Conservation (phyloP, 2,888 invertebrate genomes). For the Drosophila suboccidentalis region DNA sequence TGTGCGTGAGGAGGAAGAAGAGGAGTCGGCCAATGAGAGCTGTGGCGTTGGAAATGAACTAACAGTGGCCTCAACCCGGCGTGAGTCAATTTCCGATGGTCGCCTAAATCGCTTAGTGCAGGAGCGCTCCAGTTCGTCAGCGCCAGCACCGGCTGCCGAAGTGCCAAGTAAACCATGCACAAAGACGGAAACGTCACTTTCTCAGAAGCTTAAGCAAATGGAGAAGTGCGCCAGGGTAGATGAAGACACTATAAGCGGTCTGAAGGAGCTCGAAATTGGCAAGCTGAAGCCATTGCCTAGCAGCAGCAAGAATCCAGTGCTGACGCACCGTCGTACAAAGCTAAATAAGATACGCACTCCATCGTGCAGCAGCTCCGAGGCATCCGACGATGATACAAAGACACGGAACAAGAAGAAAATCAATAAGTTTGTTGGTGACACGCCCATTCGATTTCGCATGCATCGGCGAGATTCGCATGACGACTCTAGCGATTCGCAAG, state of each 20-base stretch:
- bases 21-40: slow-evolving; percentile 89
- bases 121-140: slow-evolving; percentile 85
- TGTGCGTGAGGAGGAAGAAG: slow-evolving; percentile 96
- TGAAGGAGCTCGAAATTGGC: slow-evolving; percentile 83
- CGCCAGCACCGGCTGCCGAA: slow-evolving; percentile 69
- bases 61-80: slow-evolving; percentile 87
- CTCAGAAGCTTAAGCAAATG: slow-evolving; percentile 80
- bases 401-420: slow-evolving; percentile 91
- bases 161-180: slow-evolving; percentile 87
- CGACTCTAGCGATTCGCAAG: slow-evolving; percentile 94
- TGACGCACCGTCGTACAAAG: slow-evolving; percentile 88
- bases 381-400: slow-evolving; percentile 95
- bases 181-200: slow-evolving; percentile 85
- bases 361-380: slow-evolving; percentile 97
- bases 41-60: slow-evolving; percentile 87
- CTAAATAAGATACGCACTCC: slow-evolving; percentile 92
- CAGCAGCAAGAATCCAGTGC: slow-evolving; percentile 83
- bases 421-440: slow-evolving; percentile 88
- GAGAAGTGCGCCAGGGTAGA: slow-evolving; percentile 70
- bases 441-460: slow-evolving; percentile 88
- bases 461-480: slow-evolving; percentile 92
- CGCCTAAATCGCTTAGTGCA: slow-evolving; percentile 90
- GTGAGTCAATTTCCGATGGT: slow-evolving; percentile 93
- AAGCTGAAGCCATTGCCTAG: slow-evolving; percentile 80
- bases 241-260: slow-evolving; percentile 72